Evolutionary conservation across 2,113 vertebrate genomes (phyloP).

Genomic region (Vicugna pacos): DNA sequence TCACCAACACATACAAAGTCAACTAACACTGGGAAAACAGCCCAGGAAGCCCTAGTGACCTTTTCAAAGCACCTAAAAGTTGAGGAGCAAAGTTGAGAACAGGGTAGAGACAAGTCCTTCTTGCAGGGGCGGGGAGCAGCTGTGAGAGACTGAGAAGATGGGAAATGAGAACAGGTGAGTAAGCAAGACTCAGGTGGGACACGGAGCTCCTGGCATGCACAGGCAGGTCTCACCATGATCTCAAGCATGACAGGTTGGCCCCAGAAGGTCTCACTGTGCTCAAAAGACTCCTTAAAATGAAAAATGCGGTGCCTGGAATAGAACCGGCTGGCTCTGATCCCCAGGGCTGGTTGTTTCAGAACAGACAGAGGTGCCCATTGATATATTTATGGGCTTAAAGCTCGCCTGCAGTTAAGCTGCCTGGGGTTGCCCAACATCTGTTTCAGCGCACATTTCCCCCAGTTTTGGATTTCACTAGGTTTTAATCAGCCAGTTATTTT

Average conservation of each 20-base stretch:
- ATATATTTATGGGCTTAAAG: conserved; percentile 53
- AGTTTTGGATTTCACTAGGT: conserved; percentile 28
- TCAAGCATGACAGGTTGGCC: background rate
- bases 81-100: background rate
- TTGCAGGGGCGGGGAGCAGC: background rate
- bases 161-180: background rate
- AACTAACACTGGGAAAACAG: background rate
- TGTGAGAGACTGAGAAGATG: background rate
- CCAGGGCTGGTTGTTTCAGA: background rate
- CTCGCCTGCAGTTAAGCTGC: conserved; percentile 36
- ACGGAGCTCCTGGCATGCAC: background rate
- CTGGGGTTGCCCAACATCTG: conserved; percentile 60
- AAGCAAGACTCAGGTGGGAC: background rate
- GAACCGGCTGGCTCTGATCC: background rate
- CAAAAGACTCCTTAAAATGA: background rate
- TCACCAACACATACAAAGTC: background rate
- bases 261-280: background rate
- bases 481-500: conserved; percentile 61
- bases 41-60: background rate
- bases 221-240: background rate
- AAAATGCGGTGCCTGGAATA: background rate
- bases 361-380: background rate
- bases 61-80: background rate
- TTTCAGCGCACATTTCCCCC: background rate
- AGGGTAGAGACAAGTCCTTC: background rate